Conservation (phyloP, 2,113 vertebrate genomes). For the Rhagologus leucostigma region DNA sequence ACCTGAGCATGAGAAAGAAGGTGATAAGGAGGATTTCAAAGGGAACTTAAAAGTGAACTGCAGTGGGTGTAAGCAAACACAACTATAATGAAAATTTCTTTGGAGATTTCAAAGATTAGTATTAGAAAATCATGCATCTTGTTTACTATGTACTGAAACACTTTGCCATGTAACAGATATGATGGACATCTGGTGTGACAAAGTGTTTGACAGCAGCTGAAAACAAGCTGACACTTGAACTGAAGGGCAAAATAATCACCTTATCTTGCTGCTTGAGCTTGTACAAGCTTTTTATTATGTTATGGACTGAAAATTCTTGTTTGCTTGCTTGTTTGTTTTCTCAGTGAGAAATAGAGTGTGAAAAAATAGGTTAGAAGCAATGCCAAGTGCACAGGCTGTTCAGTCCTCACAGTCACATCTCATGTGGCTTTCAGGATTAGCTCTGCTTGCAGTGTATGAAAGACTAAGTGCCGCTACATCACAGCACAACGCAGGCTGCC, state of each 20-base stretch:
- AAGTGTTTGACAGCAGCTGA: background rate
- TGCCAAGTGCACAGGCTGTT: conserved; percentile 10
- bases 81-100: background rate
- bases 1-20: background rate
- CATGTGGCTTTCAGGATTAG: background rate
- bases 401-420: background rate
- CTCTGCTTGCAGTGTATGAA: background rate
- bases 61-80: background rate
- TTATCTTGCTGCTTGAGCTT: background rate
- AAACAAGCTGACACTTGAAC: conserved; percentile 3
- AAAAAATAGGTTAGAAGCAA: conserved; percentile 8
- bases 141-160: background rate
- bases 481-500: background rate
- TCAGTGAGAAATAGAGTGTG: background rate
- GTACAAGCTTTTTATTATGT: background rate
- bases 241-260: background rate
- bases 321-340: conserved; percentile 22
- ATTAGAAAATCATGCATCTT: background rate
- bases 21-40: background rate
- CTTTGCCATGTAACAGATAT: background rate
- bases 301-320: background rate
- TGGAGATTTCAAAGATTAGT: background rate
- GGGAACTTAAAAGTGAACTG: background rate
- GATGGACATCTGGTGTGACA: background rate
- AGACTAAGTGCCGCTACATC: background rate